Percentiles rank a stretch among this genome's conserved stretches.
These are phyloP conservation scores for Seladonia tumulorum DNA, from an alignment of 2,888 invertebrate genomes.

Conservation along the genomic window DNA sequence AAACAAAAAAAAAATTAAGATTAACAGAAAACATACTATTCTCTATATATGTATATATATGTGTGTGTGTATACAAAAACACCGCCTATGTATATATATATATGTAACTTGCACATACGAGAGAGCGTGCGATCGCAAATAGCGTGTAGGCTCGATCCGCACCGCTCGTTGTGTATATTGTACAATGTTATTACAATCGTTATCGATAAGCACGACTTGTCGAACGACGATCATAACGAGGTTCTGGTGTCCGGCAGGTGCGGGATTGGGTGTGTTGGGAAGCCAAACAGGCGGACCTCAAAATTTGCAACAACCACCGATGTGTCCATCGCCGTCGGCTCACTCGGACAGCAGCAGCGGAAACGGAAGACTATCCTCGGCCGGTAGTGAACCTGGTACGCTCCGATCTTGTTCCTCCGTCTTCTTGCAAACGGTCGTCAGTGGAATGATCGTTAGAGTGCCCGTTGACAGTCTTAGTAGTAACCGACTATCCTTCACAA, in stretches of 20 bases:
- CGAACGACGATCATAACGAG: conserved; percentile 31
- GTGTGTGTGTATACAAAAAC: conserved; percentile 4
- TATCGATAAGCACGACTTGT: not conserved
- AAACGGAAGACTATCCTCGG: conserved; percentile 92
- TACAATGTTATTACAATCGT: conserved; percentile 4
- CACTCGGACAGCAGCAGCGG: conserved; percentile 94
- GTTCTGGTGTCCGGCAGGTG: conserved; percentile 77
- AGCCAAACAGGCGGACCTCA: conserved; percentile 83
- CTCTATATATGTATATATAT: no score
- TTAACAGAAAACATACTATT: not conserved
- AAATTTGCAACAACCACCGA: conserved; percentile 86
- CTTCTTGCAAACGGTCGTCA: conserved; percentile 69
- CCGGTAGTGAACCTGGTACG: conserved; percentile 89
- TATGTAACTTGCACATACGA: not conserved
- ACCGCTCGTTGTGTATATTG: not conserved
- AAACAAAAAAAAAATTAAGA: not conserved
- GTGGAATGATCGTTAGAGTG: conserved; percentile 62
- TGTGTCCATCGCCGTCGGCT: conserved; percentile 93
- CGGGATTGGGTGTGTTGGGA: conserved; percentile 82
- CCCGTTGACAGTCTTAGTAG: conserved; percentile 42
- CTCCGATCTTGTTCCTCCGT: conserved; percentile 72
- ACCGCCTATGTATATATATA: conserved; percentile 7
- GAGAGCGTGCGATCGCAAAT: not conserved
- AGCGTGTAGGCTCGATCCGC: not conserved
- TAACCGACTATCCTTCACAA: conserved; percentile 24